These are phyloP conservation scores for Lordiphosa andalusiaca DNA, from an alignment of 2,888 invertebrate species.

Conservation along the genomic window DNA sequence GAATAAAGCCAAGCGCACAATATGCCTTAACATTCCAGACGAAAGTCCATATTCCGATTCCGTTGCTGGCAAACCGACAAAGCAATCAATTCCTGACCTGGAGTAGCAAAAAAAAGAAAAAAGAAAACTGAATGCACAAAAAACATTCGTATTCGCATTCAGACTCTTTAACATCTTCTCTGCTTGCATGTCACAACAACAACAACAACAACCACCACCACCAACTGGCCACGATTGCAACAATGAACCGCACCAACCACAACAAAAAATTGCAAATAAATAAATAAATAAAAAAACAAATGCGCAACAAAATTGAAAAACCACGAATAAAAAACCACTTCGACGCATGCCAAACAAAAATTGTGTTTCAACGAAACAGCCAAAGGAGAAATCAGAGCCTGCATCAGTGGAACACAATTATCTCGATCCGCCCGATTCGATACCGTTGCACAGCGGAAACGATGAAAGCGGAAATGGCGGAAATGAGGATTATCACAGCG, in stretches of 20 bases:
- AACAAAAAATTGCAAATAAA: slow-evolving; percentile 56
- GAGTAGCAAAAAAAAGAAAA: slow-evolving; percentile 54
- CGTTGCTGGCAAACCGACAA: slow-evolving; percentile 55
- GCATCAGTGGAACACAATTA: slow-evolving; percentile 80
- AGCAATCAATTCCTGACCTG: slow-evolving; percentile 65
- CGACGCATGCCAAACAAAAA: slow-evolving; percentile 16
- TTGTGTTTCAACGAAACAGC: slow-evolving; percentile 43
- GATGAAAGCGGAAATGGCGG: slow-evolving; percentile 79
- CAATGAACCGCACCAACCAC: slow-evolving; percentile 51
- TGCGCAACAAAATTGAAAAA: slow-evolving; percentile 52
- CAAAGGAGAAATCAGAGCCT: slow-evolving; percentile 77
- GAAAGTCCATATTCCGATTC: slow-evolving; percentile 39
- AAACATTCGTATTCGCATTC: slow-evolving; percentile 42
- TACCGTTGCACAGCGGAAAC: slow-evolving; percentile 79
- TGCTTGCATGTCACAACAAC: slow-evolving; percentile 40
- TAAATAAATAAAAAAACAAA: slow-evolving; percentile 63
- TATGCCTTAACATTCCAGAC: slow-evolving; percentile 49
- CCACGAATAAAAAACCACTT: slow-evolving; percentile 20
- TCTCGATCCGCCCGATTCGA: slow-evolving; percentile 79
- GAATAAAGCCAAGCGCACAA: slow-evolving; percentile 61
- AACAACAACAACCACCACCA: slow-evolving; percentile 18
- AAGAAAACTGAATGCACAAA: slow-evolving; percentile 51
- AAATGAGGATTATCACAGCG: slow-evolving; percentile 79
- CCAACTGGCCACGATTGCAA: slow-evolving; percentile 39
- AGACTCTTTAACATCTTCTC: slow-evolving; percentile 58